Conservation (phyloP, 2,888 invertebrate species). For the Coremacera marginata region DNA sequence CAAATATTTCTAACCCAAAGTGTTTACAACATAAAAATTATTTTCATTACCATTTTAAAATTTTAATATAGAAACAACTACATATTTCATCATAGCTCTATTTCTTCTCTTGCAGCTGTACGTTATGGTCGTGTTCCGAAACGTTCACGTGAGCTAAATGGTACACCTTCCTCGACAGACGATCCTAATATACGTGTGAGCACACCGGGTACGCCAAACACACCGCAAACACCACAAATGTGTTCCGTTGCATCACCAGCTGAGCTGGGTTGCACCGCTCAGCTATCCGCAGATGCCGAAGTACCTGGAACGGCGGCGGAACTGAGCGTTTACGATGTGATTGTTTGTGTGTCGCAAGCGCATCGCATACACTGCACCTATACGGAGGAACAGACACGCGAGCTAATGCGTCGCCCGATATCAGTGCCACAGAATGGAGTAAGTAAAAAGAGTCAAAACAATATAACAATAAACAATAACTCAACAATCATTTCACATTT, state of each 20-base stretch:
- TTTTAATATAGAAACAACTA: not conserved
- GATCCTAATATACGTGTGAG: conserved; percentile 61
- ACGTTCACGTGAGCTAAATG: conserved; percentile 84
- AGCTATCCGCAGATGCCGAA: conserved; percentile 57
- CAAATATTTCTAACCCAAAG: too few species aligned
- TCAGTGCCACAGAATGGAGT: conserved; percentile 72
- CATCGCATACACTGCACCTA: conserved; percentile 90
- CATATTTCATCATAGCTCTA: not conserved
- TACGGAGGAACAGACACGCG: conserved; percentile 85
- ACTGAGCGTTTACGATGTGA: conserved; percentile 82
- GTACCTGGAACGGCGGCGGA: conserved; percentile 70
- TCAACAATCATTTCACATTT: not conserved
- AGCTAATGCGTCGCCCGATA: conserved; percentile 78
- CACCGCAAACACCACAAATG: conserved; percentile 71
- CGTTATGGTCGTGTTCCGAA: conserved; percentile 97
- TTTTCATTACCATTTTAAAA: too few species aligned
- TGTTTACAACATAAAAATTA: too few species aligned
- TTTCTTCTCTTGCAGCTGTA: conserved; percentile 78
- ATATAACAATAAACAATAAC: too few species aligned
- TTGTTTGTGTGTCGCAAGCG: conserved; percentile 83
- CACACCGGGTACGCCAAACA: conserved; percentile 70
- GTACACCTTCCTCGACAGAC: conserved; percentile 57
- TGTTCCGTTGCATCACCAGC: conserved; percentile 70
- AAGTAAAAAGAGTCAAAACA: conserved; percentile 48
- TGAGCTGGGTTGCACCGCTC: conserved; percentile 65